Evolutionary conservation across 2,113 vertebrate genomes (phyloP).

Genomic region (Ploceus nigricollis): DNA sequence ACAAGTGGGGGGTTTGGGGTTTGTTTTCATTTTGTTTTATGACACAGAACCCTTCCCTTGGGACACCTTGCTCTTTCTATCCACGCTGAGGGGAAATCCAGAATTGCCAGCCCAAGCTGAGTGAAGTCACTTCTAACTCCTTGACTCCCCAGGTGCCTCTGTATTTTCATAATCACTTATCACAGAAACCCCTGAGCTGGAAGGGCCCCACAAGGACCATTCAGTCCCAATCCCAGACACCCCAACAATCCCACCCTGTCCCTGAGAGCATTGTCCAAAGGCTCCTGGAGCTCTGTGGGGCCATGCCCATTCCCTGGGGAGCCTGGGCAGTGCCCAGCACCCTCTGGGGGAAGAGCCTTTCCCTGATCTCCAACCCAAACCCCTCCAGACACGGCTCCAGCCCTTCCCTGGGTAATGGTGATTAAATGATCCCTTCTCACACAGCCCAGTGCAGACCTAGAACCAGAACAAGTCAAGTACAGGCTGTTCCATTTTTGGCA

Average conservation of each 20-base stretch:
- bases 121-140: neutral
- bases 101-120: neutral
- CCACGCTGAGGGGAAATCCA: neutral
- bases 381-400: neutral
- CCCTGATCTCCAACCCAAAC: accelerated
- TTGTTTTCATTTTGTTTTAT: neutral
- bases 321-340: neutral
- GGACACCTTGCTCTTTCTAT: neutral
- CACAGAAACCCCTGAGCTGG: neutral
- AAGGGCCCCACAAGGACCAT: neutral
- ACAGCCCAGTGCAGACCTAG: neutral
- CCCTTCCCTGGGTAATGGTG: accelerated
- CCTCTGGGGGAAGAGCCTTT: neutral
- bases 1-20: accelerated
- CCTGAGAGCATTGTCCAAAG: neutral
- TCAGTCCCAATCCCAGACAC: neutral
- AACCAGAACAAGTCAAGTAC: neutral
- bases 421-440: neutral
- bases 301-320: neutral
- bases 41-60: neutral
- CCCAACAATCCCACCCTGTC: neutral
- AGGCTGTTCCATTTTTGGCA: neutral
- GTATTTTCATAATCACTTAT: neutral
- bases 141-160: neutral
- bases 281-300: neutral